Percentiles rank a stretch among this genome's conserved stretches.
Evolutionary conservation across 2,113 vertebrate genomes (phyloP).

Genomic region (Chaetura pelagica): DNA sequence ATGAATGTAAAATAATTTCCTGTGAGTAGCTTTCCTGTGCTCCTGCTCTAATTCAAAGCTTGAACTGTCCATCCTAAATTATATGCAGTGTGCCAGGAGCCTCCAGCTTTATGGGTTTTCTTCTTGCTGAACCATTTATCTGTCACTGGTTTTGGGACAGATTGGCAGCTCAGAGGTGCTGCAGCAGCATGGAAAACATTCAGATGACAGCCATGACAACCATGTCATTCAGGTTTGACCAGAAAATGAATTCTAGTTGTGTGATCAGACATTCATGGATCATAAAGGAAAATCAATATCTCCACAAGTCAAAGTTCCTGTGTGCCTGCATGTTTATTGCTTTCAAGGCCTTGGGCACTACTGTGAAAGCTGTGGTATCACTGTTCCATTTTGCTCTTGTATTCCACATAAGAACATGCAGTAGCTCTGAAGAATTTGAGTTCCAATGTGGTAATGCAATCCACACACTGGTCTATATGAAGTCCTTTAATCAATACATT

Average conservation of each 20-base stretch:
- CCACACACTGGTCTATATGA: neutral
- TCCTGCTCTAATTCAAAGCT: slow-evolving; percentile 2
- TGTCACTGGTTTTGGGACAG: neutral
- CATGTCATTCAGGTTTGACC: neutral
- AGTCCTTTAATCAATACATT: neutral
- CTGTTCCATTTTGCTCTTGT: neutral
- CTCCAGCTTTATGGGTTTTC: neutral
- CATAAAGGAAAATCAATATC: neutral
- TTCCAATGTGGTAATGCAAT: neutral
- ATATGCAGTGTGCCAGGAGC: neutral
- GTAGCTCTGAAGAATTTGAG: neutral
- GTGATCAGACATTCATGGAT: neutral
- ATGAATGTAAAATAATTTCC: neutral
- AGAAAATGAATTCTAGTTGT: neutral
- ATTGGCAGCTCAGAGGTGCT: neutral
- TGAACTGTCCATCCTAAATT: neutral
- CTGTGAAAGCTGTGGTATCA: neutral
- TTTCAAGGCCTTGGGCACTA: neutral
- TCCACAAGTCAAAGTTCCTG: neutral
- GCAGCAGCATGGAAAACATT: neutral
- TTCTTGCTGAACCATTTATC: neutral
- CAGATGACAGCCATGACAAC: neutral
- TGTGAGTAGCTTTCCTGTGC: neutral
- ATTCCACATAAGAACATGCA: neutral
- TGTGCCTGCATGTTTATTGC: neutral